These are phyloP conservation scores for Artibeus jamaicensis DNA, from an alignment of 2,797 vertebrate genomes.

Conservation along the genomic window DNA sequence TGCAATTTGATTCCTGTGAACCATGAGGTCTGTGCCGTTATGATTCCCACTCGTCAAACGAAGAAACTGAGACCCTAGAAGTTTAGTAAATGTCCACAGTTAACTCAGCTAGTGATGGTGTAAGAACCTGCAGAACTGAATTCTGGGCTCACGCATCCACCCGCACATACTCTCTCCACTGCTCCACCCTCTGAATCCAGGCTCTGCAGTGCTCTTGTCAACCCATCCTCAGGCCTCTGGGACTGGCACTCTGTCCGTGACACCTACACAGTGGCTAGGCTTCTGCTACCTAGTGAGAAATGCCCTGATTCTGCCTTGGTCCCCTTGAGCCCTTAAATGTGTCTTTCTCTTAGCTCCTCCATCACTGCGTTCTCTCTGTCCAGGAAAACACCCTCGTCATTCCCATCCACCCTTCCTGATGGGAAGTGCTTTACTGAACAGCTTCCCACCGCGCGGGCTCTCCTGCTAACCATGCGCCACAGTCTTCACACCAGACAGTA, in stretches of 20 bases:
- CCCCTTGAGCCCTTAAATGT: neutral
- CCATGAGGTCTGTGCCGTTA: neutral
- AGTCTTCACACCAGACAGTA: neutral
- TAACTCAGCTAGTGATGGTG: neutral
- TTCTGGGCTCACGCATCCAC: neutral
- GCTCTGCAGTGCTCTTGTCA: neutral
- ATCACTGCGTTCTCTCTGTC: neutral
- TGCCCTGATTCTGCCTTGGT: neutral
- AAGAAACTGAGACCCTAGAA: neutral
- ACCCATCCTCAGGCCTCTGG: neutral
- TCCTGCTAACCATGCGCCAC: neutral
- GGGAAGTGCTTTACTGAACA: neutral
- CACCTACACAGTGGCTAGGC: neutral
- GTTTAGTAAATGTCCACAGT: neutral
- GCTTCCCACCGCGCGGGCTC: neutral
- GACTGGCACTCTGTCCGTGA: neutral
- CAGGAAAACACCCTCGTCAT: neutral
- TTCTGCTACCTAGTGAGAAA: neutral
- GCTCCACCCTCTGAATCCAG: neutral
- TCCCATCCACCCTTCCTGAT: neutral
- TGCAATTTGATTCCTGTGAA: neutral
- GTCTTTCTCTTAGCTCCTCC: neutral
- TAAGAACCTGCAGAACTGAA: neutral
- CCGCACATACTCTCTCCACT: neutral
- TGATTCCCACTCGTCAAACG: neutral